phyloP scores from a whole-genome alignment of 2,113 vertebrate species.

The Platycercus adscitus region DNA sequence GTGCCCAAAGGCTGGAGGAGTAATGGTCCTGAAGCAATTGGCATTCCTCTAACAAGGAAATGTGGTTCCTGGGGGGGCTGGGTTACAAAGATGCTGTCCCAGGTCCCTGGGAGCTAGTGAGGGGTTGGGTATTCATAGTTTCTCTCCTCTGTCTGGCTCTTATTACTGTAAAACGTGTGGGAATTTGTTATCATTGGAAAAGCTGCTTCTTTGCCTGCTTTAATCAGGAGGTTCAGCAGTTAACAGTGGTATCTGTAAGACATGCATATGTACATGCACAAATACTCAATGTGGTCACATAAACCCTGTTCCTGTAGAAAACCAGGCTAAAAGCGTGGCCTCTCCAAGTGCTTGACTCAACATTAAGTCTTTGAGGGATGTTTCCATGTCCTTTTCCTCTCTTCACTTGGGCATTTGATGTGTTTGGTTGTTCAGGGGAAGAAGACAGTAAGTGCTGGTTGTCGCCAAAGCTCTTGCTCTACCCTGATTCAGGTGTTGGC shows the following conservation, averaged over 20 bases:
- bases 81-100: background rate
- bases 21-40: background rate
- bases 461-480: background rate
- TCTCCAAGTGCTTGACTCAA: background rate
- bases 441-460: background rate
- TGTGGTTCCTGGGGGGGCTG: background rate
- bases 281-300: background rate
- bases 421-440: background rate
- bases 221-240: background rate
- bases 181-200: background rate
- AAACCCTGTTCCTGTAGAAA: background rate
- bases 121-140: background rate
- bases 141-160: background rate
- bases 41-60: background rate
- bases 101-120: background rate
- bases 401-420: background rate
- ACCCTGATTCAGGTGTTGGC: background rate
- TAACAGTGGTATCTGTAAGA: rapidly evolving
- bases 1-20: background rate
- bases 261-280: background rate
- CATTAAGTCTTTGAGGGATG: background rate
- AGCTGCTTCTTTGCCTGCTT: background rate
- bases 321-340: background rate
- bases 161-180: background rate
- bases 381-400: background rate